Base-by-base conservation (phyloP, 2,888 invertebrate genomes). In the Ochlodes sylvanus region DNA sequence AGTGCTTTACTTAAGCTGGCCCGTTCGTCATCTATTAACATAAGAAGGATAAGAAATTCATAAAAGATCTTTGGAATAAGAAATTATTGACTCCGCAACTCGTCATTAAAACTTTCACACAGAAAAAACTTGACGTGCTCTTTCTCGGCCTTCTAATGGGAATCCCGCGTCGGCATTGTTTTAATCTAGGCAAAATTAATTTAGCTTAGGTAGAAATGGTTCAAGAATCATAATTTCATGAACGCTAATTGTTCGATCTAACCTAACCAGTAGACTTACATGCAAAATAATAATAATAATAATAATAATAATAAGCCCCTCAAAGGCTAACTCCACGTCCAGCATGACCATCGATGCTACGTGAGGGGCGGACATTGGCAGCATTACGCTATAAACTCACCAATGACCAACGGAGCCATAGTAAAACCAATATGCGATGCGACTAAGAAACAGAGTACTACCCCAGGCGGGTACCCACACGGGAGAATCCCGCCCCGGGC, bases 341-440 rank as follows among this genome's bases (percentile, higher is more conserved):
- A 14, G n/a, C n/a, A 55, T 34, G 27, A 55, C 27, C 27, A 55
- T 5, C 27, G 55, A 55, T 55, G 32, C 32, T 32, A 55, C 19
- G 50, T 47, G 9, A 55, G 34, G 34, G 34, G 34, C 34, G 34
- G 34, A 34, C 34, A 42, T n/a, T 42, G 42, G n/a, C 42, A 42
- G 42, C 42, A 42, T 42, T 42, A 7, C 38, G 38, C 38, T 38
- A 38, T 7, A 38, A 5, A 38, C 38, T 38, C 9, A 38, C 38
- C n/a, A 38, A 38, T 57, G 12, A 38, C 57, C 2, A 57, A 12
- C 61, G 55, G 61, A 61, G 61, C 61, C 47, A 62, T 56, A 55
- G 67, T 67, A 60, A 15, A 55, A 67, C 0, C 50, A 66, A 50
- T 50, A 63, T 63, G 63, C 54, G 63, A 66, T 66, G 65, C 57